Percentiles rank a stretch among this genome's conserved stretches.
Evolutionary conservation across 2,797 vertebrate genomes (phyloP).

Genomic region (Hippopotamyrus pictus): DNA sequence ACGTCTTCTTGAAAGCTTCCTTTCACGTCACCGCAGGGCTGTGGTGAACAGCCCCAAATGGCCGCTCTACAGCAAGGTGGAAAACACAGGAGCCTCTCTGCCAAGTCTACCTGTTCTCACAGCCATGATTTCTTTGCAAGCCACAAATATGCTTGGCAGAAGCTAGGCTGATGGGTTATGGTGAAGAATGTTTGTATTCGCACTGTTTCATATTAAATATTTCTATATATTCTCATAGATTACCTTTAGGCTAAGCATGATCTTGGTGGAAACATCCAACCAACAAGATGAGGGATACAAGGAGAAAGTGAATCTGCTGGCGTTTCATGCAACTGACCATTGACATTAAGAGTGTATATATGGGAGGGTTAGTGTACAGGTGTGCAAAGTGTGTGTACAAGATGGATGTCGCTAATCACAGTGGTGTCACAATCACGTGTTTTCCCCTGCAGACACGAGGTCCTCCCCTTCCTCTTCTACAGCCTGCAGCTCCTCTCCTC

Average conservation of each 20-base stretch:
- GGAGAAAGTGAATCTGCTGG: slow-evolving; percentile 41
- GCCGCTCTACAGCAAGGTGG: background rate
- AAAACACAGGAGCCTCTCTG: slow-evolving; percentile 10
- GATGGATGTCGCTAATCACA: slow-evolving; percentile 27
- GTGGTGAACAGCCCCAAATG: background rate
- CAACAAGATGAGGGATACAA: slow-evolving; percentile 43
- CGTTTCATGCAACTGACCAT: slow-evolving; percentile 49
- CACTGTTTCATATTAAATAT: slow-evolving; percentile 24
- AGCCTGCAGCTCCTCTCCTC: slow-evolving; percentile 71
- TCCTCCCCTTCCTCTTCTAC: slow-evolving; percentile 70
- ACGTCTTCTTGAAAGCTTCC: background rate
- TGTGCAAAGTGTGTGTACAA: slow-evolving; percentile 38
- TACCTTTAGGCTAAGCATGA: slow-evolving; percentile 33
- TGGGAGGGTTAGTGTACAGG: slow-evolving; percentile 25
- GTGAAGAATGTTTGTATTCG: slow-evolving; percentile 9
- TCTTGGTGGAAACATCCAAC: slow-evolving; percentile 38
- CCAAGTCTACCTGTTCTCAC: slow-evolving; percentile 21
- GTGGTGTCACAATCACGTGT: slow-evolving; percentile 58
- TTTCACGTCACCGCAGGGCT: background rate
- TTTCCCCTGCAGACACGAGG: slow-evolving; percentile 47
- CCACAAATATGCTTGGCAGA: slow-evolving; percentile 30
- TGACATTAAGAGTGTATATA: slow-evolving; percentile 41
- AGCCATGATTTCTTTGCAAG: slow-evolving; percentile 26
- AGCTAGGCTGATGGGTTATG: slow-evolving; percentile 15
- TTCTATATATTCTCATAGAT: slow-evolving; percentile 25